Conservation (phyloP, 2,888 invertebrate genomes). For the Lithophane ornitopus region DNA sequence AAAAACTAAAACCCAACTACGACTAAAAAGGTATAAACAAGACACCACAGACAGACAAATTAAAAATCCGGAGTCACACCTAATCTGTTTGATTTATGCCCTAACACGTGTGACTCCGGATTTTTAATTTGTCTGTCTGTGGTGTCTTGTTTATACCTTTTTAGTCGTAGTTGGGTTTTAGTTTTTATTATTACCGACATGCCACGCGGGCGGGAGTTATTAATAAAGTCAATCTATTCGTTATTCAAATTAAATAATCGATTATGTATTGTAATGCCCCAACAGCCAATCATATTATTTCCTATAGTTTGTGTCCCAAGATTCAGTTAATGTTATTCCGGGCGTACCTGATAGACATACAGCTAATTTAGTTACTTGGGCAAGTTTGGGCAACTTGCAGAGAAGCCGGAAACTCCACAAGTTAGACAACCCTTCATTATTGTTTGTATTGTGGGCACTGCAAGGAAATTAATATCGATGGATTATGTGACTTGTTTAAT, state of each 20-base stretch:
- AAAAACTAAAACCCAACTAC: too few species aligned
- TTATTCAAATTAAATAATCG: background rate
- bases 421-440: constrained; percentile 23
- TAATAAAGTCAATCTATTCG: background rate
- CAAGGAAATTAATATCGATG: constrained; percentile 28
- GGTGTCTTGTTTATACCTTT: too few species aligned
- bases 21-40: too few species aligned
- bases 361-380: constrained; percentile 48
- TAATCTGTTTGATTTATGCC: too few species aligned
- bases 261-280: constrained; percentile 10
- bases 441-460: constrained; percentile 30
- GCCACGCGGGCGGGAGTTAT: too few species aligned
- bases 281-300: constrained; percentile 44
- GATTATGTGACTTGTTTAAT: constrained; percentile 15
- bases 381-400: constrained; percentile 33
- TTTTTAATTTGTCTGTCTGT: too few species aligned
- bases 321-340: constrained; percentile 47
- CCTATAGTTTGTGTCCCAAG: constrained; percentile 21
- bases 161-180: too few species aligned
- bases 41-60: too few species aligned
- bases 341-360: constrained; percentile 26
- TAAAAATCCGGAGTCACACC: too few species aligned
- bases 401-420: constrained; percentile 9
- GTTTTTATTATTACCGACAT: too few species aligned
- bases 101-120: too few species aligned